These are phyloP conservation scores for Lanius ludovicianus DNA, from an alignment of 2,113 vertebrate genomes.

Conservation along the genomic window DNA sequence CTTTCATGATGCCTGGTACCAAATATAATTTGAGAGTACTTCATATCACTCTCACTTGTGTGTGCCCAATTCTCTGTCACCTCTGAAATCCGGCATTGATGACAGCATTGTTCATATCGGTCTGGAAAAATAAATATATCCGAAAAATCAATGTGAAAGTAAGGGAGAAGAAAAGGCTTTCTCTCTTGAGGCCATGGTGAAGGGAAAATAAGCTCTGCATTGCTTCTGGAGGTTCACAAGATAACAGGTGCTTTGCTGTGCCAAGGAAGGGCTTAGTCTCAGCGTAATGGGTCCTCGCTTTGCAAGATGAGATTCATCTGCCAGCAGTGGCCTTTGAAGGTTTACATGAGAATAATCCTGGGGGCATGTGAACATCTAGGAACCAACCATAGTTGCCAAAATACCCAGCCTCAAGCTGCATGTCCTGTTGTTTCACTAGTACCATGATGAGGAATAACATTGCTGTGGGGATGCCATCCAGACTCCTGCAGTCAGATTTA, in stretches of 20 bases:
- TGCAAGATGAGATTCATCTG: background rate
- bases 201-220: background rate
- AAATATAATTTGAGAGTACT: background rate
- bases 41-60: background rate
- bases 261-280: background rate
- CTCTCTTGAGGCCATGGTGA: background rate
- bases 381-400: conserved; percentile 32
- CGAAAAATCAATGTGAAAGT: background rate
- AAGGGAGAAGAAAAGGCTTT: background rate
- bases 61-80: background rate
- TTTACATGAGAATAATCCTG: background rate
- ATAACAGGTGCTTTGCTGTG: background rate
- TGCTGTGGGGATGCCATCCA: background rate
- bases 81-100: background rate
- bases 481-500: background rate
- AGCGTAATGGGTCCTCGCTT: rapidly evolving
- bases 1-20: background rate
- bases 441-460: background rate
- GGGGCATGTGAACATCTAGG: background rate
- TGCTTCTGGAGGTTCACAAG: background rate
- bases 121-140: background rate
- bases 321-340: conserved; percentile 7
- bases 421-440: background rate
- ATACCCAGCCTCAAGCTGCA: background rate
- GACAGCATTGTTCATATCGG: background rate